Base-by-base conservation (phyloP, 1,140 invertebrate species). In the Nasonia longicornis region DNA sequence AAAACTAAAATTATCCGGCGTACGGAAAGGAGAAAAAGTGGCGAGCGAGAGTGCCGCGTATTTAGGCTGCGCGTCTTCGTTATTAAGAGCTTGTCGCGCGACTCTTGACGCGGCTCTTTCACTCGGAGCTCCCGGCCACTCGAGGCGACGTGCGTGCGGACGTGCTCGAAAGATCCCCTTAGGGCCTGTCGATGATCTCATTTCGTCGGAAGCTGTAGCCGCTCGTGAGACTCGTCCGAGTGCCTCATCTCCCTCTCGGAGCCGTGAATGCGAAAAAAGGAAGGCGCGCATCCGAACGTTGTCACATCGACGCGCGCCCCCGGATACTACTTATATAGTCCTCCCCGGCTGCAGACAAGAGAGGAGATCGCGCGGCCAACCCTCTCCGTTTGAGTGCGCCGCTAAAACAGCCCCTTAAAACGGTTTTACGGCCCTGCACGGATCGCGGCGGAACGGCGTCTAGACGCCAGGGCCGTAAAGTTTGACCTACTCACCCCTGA, bases 341-440 rank as follows among this genome's bases (percentile, higher is more conserved):
- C 26, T 26, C 26, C 26, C 1, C 26, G 26, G 26, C 26, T 26
- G 26, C 26, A 26, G 26, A 26, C 26, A 26, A 26, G 26, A 26
- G 26, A 26, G 1, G 26, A 26, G 26, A 26, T 26, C 26, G 26
- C 26, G 26, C 73, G 72, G 10, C 26, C 35, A 58, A 35, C 63
- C 82, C 71, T 75, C 71, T 74, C 38, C 29, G 58, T 84, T 81
- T 87, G 87, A 89, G 89, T 89, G 86, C 87, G 87, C 87, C 86
- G 88, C 86, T 89, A 89, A 89, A 90, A 89, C 89, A 90, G 88
- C 90, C 89, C 89, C 89, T 90, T 91, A 90, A 90, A 90, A 90
- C 87, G 87, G 86, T 89, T 91, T 90, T 90, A 90, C 88, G 88
- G 87, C 87, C 87, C 86, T 86, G 87, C 86, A 90, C 88, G 88